phyloP scores from a whole-genome alignment of 1,140 invertebrate species.

The Achroia grisella region DNA sequence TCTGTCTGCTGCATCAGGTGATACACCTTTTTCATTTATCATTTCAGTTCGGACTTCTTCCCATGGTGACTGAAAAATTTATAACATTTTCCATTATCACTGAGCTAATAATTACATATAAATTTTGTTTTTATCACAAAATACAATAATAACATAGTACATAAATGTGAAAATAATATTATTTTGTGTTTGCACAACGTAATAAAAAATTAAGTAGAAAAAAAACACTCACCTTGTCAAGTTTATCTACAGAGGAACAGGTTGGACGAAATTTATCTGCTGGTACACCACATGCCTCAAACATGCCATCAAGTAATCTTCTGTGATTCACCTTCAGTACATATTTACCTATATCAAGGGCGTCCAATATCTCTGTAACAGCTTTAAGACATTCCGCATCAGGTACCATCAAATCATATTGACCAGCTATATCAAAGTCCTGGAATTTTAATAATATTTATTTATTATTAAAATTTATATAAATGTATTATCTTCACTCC shows the following conservation, averaged over 20 bases:
- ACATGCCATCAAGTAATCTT: conserved; percentile 95
- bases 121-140: too few relatives aligned
- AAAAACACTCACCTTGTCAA: conserved; percentile 88
- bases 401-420: conserved; percentile 96
- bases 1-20: conserved; percentile 85
- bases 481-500: too few relatives aligned
- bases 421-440: conserved; percentile 99
- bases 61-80: conserved; percentile 84
- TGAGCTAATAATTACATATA: too few relatives aligned
- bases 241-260: conserved; percentile 98
- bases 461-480: conserved; percentile 3
- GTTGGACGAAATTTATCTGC: conserved; percentile 92
- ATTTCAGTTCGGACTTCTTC: conserved; percentile 96
- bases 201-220: not conserved
- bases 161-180: too few relatives aligned
- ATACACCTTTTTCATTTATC: conserved; percentile 93
- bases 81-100: too few relatives aligned
- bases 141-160: not conserved
- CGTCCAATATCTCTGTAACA: conserved; percentile 89
- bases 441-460: conserved; percentile 63
- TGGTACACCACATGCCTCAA: conserved; percentile 95
- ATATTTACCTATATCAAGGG: conserved; percentile 90
- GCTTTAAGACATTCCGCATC: conserved; percentile 98
- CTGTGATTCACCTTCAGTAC: conserved; percentile 97
- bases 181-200: too few relatives aligned